phyloP scores from a whole-genome alignment of 2,113 vertebrate species.

The Syngnathus floridae region DNA sequence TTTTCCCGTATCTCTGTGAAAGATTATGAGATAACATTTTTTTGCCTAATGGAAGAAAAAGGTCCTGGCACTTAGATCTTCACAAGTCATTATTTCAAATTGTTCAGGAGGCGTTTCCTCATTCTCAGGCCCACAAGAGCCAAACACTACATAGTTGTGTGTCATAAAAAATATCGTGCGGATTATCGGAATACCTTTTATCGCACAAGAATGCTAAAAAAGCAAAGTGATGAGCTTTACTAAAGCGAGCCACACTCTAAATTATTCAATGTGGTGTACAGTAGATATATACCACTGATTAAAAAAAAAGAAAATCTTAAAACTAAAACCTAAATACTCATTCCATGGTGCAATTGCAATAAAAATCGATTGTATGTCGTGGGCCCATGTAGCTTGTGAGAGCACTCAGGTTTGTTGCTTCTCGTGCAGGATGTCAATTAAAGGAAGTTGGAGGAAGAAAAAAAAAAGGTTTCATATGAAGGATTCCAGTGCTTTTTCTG shows the following conservation, averaged over 20 bases:
- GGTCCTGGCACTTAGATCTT: conserved; percentile 34
- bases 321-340: background rate
- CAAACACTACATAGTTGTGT: background rate
- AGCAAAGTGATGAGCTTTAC: too few species aligned
- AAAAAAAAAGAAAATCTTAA: too few species aligned
- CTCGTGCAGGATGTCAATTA: background rate
- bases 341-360: background rate
- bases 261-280: background rate
- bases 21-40: conserved; percentile 54
- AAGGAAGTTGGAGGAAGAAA: background rate
- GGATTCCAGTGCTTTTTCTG: background rate
- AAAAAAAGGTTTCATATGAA: background rate
- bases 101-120: background rate
- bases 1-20: conserved; percentile 42
- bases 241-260: background rate
- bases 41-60: conserved; percentile 37
- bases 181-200: background rate
- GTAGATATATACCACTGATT: too few species aligned
- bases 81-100: conserved; percentile 16
- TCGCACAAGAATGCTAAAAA: background rate
- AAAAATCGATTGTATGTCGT: background rate
- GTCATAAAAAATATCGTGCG: background rate
- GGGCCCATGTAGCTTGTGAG: background rate
- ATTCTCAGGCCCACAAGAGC: background rate
- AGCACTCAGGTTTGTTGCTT: background rate